A percentile compares a stretch with the other conserved stretches of the same genome.
phyloP scores from a whole-genome alignment of 2,888 invertebrate species.

The Cyaniris semiargus region DNA sequence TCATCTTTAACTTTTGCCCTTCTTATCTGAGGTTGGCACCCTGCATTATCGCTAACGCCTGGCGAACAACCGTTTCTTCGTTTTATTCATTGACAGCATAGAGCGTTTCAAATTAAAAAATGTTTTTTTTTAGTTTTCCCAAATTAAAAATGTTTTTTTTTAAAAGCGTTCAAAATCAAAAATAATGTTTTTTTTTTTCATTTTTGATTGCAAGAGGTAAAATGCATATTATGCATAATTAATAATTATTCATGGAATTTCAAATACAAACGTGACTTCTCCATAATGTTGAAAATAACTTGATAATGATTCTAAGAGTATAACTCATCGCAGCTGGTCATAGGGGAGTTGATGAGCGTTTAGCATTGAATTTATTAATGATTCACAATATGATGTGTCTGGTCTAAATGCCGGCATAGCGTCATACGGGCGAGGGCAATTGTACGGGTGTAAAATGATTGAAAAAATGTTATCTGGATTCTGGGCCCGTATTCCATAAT shows the following conservation, averaged over 20 bases:
- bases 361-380: constrained; percentile 41
- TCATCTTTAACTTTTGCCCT: constrained; percentile 72
- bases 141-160: not conserved
- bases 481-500: constrained; percentile 39
- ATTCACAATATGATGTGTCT: constrained; percentile 45
- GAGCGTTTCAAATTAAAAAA: constrained; percentile 33
- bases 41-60: constrained; percentile 63
- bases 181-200: not conserved
- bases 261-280: not conserved
- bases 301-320: constrained; percentile 36
- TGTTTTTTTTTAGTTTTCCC: constrained; percentile 28
- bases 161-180: not conserved
- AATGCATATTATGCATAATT: not conserved
- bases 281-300: constrained; percentile 27
- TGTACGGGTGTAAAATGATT: constrained; percentile 39
- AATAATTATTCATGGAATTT: constrained; percentile 8
- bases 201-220: not conserved
- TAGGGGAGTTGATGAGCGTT: constrained; percentile 47
- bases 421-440: constrained; percentile 43
- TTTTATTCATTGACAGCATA: constrained; percentile 60
- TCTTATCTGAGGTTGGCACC: constrained; percentile 67
- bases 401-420: constrained; percentile 48
- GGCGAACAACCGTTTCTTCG: constrained; percentile 58
- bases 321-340: constrained; percentile 37
- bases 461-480: constrained; percentile 40